Percentiles rank a stretch among this genome's conserved stretches.
Evolutionary conservation across 2,888 invertebrate genomes (phyloP).

Genomic region (Scrobipalpa atriplicella): DNA sequence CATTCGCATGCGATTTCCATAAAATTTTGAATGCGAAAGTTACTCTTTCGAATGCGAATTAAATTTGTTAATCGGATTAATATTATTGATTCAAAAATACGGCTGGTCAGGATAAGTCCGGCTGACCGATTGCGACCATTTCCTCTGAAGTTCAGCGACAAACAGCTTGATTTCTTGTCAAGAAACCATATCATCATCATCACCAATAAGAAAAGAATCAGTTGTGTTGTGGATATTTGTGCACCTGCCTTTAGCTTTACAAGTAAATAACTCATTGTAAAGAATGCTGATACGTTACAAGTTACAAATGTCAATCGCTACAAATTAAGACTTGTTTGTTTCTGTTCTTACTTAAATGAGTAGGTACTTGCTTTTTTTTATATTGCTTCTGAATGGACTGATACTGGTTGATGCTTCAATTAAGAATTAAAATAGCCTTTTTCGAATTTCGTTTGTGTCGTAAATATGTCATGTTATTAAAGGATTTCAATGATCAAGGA

Average conservation of each 20-base stretch:
- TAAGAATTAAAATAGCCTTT: neutral
- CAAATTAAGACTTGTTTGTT: constrained; percentile 8
- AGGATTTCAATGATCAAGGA: too few relatives aligned
- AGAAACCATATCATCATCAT: too few relatives aligned
- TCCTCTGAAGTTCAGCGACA: too few relatives aligned
- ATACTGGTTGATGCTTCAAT: constrained; percentile 1
- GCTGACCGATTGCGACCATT: too few relatives aligned
- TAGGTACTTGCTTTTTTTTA: constrained; percentile 10
- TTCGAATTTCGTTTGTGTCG: neutral
- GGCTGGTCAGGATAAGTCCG: too few relatives aligned
- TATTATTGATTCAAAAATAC: too few relatives aligned
- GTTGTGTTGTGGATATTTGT: neutral
- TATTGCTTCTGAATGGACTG: neutral
- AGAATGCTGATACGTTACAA: neutral
- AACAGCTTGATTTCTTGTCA: neutral
- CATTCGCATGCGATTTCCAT: too few relatives aligned
- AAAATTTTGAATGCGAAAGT: too few relatives aligned
- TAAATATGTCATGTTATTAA: too few relatives aligned
- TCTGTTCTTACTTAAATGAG: neutral
- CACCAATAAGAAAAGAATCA: too few relatives aligned
- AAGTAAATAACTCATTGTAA: neutral
- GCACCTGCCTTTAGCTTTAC: neutral
- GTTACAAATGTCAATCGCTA: constrained; percentile 9
- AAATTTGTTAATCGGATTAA: too few relatives aligned
- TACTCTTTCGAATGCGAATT: too few relatives aligned